phyloP scores from a whole-genome alignment of 2,888 invertebrate species.

The Cetonia aurata region DNA sequence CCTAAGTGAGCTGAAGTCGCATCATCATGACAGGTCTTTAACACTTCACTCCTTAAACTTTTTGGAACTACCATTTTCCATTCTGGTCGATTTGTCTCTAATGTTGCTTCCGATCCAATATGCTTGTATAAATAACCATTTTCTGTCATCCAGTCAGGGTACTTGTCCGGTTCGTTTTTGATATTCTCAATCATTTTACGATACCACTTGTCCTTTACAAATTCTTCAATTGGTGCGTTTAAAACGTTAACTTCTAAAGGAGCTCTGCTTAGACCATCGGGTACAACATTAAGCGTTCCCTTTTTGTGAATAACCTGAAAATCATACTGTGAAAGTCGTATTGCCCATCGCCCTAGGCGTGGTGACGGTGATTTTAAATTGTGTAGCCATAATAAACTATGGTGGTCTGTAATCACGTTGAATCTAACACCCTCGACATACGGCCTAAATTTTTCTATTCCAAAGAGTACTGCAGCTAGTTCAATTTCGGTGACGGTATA shows the following conservation, averaged over 20 bases:
- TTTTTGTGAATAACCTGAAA: constrained; percentile 43
- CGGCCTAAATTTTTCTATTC: constrained; percentile 53
- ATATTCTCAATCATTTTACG: background rate
- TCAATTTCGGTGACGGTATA: constrained; percentile 54
- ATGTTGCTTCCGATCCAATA: too few relatives aligned
- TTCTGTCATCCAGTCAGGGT: background rate
- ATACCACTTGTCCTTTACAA: background rate
- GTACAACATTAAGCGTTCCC: constrained; percentile 33
- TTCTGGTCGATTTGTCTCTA: background rate
- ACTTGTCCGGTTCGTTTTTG: background rate
- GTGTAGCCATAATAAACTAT: constrained; percentile 35
- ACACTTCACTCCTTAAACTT: background rate
- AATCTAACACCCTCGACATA: constrained; percentile 47
- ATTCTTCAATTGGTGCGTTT: background rate
- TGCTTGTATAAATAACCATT: background rate
- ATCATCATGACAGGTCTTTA: background rate
- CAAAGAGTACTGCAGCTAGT: constrained; percentile 52
- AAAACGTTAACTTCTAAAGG: background rate
- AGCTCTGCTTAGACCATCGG: constrained; percentile 36
- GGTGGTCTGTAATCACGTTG: constrained; percentile 44
- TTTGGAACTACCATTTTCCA: background rate
- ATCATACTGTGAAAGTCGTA: constrained; percentile 43
- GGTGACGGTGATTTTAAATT: constrained; percentile 28
- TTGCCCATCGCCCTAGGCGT: constrained; percentile 40
- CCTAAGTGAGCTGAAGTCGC: background rate